phyloP scores from a whole-genome alignment of 1,140 invertebrate species.

The Drosophila eugracilis region DNA sequence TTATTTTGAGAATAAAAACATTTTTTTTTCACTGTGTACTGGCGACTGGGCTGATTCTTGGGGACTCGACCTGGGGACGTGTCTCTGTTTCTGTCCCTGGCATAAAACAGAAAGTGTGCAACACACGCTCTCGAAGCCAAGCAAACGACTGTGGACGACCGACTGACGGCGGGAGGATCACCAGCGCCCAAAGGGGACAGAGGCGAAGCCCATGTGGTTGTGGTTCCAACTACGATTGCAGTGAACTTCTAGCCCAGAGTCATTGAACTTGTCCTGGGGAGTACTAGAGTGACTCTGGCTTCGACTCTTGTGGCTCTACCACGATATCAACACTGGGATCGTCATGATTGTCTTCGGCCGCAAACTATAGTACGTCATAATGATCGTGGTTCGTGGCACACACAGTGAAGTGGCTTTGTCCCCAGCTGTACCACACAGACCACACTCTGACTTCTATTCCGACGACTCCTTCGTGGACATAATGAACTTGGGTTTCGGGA shows the following conservation, averaged over 20 bases:
- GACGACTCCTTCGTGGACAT: slow-evolving; percentile 70
- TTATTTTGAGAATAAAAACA: too few species aligned
- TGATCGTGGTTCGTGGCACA: slow-evolving; percentile 54
- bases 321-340: slow-evolving; percentile 74
- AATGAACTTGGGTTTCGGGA: slow-evolving; percentile 73
- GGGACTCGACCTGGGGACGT: slow-evolving; percentile 44
- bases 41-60: slow-evolving; percentile 21
- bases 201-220: slow-evolving; percentile 44
- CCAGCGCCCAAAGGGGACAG: slow-evolving; percentile 19
- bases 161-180: slow-evolving; percentile 31
- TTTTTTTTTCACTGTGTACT: slow-evolving; percentile 5
- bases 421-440: slow-evolving; percentile 45
- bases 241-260: slow-evolving; percentile 78
- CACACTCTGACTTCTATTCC: slow-evolving; percentile 25
- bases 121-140: slow-evolving; percentile 75
- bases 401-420: slow-evolving; percentile 75
- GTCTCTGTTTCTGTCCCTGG: slow-evolving; percentile 51
- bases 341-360: slow-evolving; percentile 60
- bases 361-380: slow-evolving; percentile 31
- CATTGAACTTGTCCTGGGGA: slow-evolving; percentile 79
- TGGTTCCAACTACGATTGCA: slow-evolving; percentile 70
- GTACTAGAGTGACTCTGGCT: slow-evolving; percentile 26
- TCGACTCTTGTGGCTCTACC: slow-evolving; percentile 36
- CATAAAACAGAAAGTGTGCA: slow-evolving; percentile 83
- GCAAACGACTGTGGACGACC: slow-evolving; percentile 35